Percentiles rank a stretch among this genome's conserved stretches.
phyloP scores from a whole-genome alignment of 2,797 vertebrate species.

The Mormyrus proboscirostris region DNA sequence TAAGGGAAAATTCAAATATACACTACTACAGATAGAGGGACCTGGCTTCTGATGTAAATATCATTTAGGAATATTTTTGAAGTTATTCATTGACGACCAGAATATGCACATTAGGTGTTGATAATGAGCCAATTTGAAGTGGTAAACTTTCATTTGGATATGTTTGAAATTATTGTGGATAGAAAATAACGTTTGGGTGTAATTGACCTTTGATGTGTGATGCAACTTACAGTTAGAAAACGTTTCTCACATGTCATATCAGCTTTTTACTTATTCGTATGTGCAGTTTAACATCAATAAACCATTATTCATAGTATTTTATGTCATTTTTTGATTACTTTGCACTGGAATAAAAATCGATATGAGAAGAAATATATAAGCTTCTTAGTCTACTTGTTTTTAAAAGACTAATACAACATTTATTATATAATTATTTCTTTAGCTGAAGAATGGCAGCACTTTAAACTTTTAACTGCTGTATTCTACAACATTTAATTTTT shows the following conservation, averaged over 20 bases:
- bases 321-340: background rate
- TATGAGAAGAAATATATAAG: background rate
- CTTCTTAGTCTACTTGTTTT: background rate
- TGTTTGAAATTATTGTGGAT: background rate
- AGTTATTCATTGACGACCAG: background rate
- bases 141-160: background rate
- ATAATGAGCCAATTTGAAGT: background rate
- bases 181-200: background rate
- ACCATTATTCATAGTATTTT: background rate
- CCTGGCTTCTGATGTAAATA: background rate
- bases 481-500: background rate
- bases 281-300: conserved; percentile 4
- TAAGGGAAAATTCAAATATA: background rate
- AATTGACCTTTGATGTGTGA: background rate
- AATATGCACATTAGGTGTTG: background rate
- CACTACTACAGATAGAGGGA: background rate
- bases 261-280: background rate
- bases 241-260: background rate
- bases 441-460: background rate
- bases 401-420: background rate
- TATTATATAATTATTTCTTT: background rate
- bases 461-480: background rate
- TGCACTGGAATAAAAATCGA: background rate
- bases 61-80: conserved; percentile 2
- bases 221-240: background rate